Conservation (phyloP, 2,113 vertebrate genomes). For the Cephalopholis sonnerati region DNA sequence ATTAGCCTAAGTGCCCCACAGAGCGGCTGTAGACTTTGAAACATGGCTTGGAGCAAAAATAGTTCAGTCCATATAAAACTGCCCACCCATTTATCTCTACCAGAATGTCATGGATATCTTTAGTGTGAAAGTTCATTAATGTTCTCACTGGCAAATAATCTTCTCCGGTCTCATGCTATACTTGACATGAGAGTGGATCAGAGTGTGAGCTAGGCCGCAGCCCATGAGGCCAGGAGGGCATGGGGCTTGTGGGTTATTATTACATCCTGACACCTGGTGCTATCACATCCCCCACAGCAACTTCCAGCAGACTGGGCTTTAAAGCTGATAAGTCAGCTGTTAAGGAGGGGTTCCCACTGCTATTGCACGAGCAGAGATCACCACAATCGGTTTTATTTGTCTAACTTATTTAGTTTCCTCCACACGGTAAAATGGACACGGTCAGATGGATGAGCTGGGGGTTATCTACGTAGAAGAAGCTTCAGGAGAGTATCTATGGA, state of each 20-base stretch:
- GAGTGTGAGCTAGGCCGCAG: constrained; percentile 50
- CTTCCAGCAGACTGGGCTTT: constrained; percentile 32
- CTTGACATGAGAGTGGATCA: constrained; percentile 67
- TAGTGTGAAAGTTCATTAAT: constrained; percentile 52
- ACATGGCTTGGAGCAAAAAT: background rate
- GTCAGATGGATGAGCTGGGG: background rate
- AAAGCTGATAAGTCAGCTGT: constrained; percentile 79
- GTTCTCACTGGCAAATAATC: constrained; percentile 42
- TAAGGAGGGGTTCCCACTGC: constrained; percentile 39
- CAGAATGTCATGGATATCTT: constrained; percentile 23
- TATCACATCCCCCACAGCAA: constrained; percentile 37
- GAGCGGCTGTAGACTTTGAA: background rate
- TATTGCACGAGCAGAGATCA: constrained; percentile 23
- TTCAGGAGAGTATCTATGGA: background rate
- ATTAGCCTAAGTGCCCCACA: background rate
- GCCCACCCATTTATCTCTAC: background rate
- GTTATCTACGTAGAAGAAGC: background rate
- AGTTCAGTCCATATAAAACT: constrained; percentile 7
- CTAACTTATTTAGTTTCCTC: background rate
- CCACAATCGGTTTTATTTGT: background rate
- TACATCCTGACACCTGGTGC: constrained; percentile 72
- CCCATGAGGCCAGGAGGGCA: constrained; percentile 69
- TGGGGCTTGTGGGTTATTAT: constrained; percentile 68
- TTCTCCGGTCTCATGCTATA: constrained; percentile 64
- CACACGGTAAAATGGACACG: background rate